Evolutionary conservation across 2,797 vertebrate species (phyloP).

Genomic region (Notolabrus celidotus): DNA sequence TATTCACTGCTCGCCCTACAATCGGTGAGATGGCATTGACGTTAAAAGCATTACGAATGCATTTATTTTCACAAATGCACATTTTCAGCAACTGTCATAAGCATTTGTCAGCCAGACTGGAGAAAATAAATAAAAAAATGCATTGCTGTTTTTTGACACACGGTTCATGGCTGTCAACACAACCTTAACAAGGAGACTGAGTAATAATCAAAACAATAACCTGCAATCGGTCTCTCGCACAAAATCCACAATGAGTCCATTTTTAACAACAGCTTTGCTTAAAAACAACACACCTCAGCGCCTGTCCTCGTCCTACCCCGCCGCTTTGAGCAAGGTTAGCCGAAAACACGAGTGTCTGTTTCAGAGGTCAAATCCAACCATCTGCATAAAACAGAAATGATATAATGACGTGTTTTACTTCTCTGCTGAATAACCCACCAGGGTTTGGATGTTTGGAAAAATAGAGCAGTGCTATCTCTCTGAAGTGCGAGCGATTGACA

Average conservation of each 20-base stretch:
- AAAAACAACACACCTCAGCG: slow-evolving; percentile 29
- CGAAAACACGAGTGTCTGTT: slow-evolving; percentile 22
- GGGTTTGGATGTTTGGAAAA: slow-evolving; percentile 12
- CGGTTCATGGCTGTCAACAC: slow-evolving; percentile 57
- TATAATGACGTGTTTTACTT: neutral
- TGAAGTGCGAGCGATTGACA: no score
- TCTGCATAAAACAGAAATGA: slow-evolving; percentile 14
- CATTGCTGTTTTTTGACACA: slow-evolving; percentile 49
- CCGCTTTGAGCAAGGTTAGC: slow-evolving; percentile 21
- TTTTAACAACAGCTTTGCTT: slow-evolving; percentile 42
- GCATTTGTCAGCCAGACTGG: slow-evolving; percentile 36
- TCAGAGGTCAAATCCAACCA: slow-evolving; percentile 28
- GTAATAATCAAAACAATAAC: slow-evolving; percentile 61
- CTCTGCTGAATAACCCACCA: neutral
- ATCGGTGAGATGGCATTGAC: slow-evolving; percentile 44
- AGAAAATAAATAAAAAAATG: slow-evolving; percentile 11
- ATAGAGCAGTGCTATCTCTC: no score
- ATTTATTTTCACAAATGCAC: slow-evolving; percentile 60
- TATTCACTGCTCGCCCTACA: slow-evolving; percentile 42
- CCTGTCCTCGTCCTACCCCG: neutral
- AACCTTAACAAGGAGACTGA: slow-evolving; percentile 50
- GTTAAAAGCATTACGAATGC: slow-evolving; percentile 45
- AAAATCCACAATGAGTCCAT: slow-evolving; percentile 37
- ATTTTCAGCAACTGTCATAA: slow-evolving; percentile 55
- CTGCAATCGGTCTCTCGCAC: slow-evolving; percentile 36